Percentiles rank a stretch among this genome's conserved stretches.
phyloP scores from a whole-genome alignment of 2,888 invertebrate genomes.

The Caradrina clavipalpis region DNA sequence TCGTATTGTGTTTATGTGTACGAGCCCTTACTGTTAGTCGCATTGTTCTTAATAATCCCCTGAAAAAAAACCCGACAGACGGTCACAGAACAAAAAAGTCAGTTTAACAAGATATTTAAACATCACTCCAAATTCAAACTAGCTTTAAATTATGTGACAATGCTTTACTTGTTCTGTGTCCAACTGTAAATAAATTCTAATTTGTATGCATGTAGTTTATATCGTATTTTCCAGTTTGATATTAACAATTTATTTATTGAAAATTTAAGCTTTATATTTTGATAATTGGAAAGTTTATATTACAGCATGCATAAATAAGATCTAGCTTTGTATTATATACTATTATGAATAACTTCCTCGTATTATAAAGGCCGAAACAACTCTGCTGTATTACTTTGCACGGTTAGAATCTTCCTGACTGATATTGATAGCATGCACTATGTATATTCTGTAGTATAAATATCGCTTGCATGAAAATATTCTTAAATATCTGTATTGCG shows the following conservation, averaged over 20 bases:
- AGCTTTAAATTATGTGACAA: background rate
- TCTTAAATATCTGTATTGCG: conserved; percentile 70
- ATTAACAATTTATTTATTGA: conserved; percentile 52
- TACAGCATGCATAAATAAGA: conserved; percentile 73
- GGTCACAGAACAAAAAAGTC: conserved; percentile 36
- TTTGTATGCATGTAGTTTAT: conserved; percentile 58
- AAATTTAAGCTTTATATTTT: conserved; percentile 70
- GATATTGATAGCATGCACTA: conserved; percentile 82
- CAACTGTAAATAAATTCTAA: conserved; percentile 40
- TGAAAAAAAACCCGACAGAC: conserved; percentile 31
- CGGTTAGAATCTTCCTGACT: conserved; percentile 69
- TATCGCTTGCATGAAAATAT: conserved; percentile 89
- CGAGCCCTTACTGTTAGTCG: background rate
- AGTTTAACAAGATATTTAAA: background rate
- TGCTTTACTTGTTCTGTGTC: conserved; percentile 41
- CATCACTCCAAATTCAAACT: background rate
- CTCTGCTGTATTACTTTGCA: conserved; percentile 75
- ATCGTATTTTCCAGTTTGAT: conserved; percentile 42
- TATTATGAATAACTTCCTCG: conserved; percentile 59
- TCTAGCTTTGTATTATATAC: conserved; percentile 70
- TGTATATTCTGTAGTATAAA: conserved; percentile 81
- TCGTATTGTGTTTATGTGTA: too few species aligned
- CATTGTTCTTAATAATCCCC: conserved; percentile 14
- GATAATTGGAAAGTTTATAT: conserved; percentile 60
- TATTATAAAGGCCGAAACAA: conserved; percentile 72